These are phyloP conservation scores for Flabesymbios commensalis DNA, from an alignment of 2,888 invertebrate genomes.

Conservation along the genomic window DNA sequence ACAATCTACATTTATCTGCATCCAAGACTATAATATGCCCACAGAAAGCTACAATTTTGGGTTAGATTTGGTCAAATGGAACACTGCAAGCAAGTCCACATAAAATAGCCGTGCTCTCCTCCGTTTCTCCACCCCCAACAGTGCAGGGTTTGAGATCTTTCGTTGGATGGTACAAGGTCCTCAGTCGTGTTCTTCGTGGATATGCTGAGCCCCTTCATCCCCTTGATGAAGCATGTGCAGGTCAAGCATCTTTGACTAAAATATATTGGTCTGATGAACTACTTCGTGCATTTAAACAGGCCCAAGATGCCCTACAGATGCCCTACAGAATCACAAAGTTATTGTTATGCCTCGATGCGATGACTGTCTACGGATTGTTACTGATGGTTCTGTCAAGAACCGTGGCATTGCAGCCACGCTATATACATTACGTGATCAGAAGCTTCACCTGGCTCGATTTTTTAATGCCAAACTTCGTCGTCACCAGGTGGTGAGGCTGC, in stretches of 20 bases:
- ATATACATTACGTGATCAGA: slow-evolving; percentile 1
- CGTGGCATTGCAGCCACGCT: slow-evolving; percentile 18
- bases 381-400: slow-evolving; percentile 17
- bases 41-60: slow-evolving; percentile 13
- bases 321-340: neutral
- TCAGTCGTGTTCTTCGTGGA: slow-evolving; percentile 18
- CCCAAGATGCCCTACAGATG: slow-evolving; percentile 15
- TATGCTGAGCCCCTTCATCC: slow-evolving; percentile 18
- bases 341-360: slow-evolving; percentile 16
- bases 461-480: slow-evolving; percentile 8
- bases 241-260: slow-evolving; percentile 17
- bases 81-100: slow-evolving; percentile 26
- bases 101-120: neutral
- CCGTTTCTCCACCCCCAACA: slow-evolving; percentile 7
- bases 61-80: slow-evolving; percentile 30
- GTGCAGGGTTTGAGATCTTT: slow-evolving; percentile 13
- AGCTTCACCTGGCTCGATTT: slow-evolving; percentile 7
- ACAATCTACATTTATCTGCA: slow-evolving; percentile 17
- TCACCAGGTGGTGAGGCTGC: slow-evolving; percentile 9
- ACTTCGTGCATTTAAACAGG: slow-evolving; percentile 6
- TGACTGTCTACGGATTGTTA: slow-evolving; percentile 24
- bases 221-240: slow-evolving; percentile 13
- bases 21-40: slow-evolving; percentile 22
- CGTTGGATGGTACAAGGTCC: slow-evolving; percentile 17
- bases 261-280: slow-evolving; percentile 18